These are phyloP conservation scores for Podarcis cretensis DNA, from an alignment of 2,113 vertebrate species.

Conservation along the genomic window DNA sequence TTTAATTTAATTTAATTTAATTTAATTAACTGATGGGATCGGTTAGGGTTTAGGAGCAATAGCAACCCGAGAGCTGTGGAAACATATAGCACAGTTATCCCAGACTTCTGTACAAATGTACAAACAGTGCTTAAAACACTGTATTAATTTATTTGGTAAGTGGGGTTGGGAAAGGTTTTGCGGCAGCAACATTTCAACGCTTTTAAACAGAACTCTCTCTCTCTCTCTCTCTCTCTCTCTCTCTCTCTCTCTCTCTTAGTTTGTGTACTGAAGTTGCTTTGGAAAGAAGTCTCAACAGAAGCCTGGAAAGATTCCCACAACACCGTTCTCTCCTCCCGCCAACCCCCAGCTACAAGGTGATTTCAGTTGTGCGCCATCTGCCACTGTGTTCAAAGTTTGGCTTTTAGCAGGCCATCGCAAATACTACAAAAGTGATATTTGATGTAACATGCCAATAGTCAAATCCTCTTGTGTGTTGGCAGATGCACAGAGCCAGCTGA, in stretches of 20 bases:
- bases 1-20: neutral
- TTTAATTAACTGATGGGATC: neutral
- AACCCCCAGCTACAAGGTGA: neutral
- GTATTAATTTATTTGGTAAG: neutral
- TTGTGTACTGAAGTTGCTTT: neutral
- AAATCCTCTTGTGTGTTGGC: slow-evolving; percentile 16
- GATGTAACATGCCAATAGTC: slow-evolving; percentile 1
- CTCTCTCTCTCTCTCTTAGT: neutral
- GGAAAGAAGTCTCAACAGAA: neutral
- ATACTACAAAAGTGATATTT: slow-evolving; percentile 9
- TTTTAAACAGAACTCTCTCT: neutral
- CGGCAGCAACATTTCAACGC: neutral
- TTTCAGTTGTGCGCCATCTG: slow-evolving; percentile 13
- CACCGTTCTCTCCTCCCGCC: neutral
- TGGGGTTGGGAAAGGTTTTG: neutral
- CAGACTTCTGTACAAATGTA: neutral
- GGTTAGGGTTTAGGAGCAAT: neutral
- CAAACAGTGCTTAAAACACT: neutral
- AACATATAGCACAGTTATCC: neutral
- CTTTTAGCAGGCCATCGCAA: neutral
- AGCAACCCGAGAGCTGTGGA: neutral
- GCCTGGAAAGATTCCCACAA: neutral
- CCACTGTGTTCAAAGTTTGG: neutral
- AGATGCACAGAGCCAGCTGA: neutral
- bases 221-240: too few species aligned